Conservation (phyloP, 2,888 invertebrate species). For the Quadroppia sp. region DNA sequence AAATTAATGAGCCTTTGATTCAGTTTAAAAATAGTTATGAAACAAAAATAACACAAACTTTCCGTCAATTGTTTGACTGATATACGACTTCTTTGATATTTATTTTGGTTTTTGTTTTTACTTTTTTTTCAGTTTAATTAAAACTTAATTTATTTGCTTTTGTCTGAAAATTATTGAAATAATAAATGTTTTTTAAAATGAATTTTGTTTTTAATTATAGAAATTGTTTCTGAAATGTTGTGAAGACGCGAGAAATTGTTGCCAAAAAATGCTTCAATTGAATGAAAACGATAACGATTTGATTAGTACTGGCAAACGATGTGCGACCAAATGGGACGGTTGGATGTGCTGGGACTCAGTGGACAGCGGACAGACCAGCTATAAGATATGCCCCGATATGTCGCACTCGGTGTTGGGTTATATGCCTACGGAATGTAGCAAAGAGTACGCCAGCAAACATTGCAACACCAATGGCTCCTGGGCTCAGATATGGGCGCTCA, state of each 20-base stretch:
- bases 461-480: conserved; percentile 60
- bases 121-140: too few relatives aligned
- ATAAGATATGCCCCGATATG: conserved; percentile 58
- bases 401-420: conserved; percentile 36
- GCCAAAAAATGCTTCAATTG: conserved; percentile 41
- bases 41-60: neutral
- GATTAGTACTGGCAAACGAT: conserved; percentile 49
- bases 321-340: conserved; percentile 62
- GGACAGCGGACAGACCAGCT: conserved; percentile 54
- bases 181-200: neutral
- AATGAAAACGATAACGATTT: conserved; percentile 5
- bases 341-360: conserved; percentile 62
- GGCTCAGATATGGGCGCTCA: conserved; percentile 50
- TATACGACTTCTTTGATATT: too few relatives aligned
- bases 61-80: neutral
- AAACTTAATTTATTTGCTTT: neutral
- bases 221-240: conserved; percentile 42
- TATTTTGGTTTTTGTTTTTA: too few relatives aligned
- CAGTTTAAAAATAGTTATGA: neutral
- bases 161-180: neutral
- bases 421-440: conserved; percentile 59
- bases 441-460: conserved; percentile 61
- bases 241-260: conserved; percentile 44
- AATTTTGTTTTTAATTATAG: conserved; percentile 2
- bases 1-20: conserved; percentile 3